Percentiles rank a stretch among this genome's conserved stretches.
phyloP scores from a whole-genome alignment of 2,113 vertebrate species.

The Poicephalus gulielmi region DNA sequence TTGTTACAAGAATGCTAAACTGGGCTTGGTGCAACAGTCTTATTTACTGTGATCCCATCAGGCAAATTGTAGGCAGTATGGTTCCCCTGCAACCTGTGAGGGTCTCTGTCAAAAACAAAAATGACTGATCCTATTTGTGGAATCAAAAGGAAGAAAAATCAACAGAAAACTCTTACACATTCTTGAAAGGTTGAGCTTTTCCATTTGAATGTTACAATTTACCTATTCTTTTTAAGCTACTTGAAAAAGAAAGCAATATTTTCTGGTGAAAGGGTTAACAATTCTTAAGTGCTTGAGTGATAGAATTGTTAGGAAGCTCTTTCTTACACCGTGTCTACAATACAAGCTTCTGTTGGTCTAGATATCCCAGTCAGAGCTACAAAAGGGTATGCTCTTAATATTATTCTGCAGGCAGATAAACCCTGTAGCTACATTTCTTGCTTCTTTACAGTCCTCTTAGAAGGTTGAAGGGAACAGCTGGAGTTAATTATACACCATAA shows the following conservation, averaged over 20 bases:
- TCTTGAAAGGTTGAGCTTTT: not conserved
- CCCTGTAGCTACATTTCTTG: not conserved
- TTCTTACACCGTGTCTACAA: rapidly evolving
- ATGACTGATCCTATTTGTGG: not conserved
- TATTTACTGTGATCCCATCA: not conserved
- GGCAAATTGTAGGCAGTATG: not conserved
- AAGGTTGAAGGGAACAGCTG: not conserved
- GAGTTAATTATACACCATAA: not conserved
- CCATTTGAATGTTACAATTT: not conserved
- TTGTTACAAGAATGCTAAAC: not conserved
- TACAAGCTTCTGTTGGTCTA: not conserved
- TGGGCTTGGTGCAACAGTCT: not conserved
- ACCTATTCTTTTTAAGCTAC: not conserved
- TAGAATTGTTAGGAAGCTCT: not conserved
- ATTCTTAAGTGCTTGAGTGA: not conserved
- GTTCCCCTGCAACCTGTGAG: not conserved
- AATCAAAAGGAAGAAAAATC: not conserved
- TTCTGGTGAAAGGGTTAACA: not conserved
- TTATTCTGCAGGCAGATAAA: not conserved
- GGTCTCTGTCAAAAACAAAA: not conserved
- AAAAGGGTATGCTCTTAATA: not conserved
- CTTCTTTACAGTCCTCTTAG: not conserved
- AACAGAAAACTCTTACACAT: not conserved
- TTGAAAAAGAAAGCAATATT: not conserved
- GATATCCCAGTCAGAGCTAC: not conserved